Evolutionary conservation across 2,113 vertebrate genomes (phyloP).

Genomic region (Rutilus rutilus): DNA sequence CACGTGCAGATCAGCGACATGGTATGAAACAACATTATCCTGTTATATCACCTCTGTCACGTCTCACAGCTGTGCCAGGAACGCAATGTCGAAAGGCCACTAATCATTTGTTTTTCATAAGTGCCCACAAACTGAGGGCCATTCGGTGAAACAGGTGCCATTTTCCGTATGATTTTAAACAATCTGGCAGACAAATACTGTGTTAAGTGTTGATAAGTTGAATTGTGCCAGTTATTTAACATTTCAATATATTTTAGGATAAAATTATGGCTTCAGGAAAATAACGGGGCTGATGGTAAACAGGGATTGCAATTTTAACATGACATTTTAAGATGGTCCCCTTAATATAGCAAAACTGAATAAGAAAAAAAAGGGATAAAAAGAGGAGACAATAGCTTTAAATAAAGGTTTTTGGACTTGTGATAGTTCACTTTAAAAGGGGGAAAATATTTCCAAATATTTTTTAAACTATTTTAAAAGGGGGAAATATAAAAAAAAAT

Average conservation of each 20-base stretch:
- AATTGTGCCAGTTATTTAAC: background rate
- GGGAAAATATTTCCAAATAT: too few species aligned
- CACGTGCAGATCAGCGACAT: conserved; percentile 97
- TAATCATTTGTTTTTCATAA: conserved; percentile 25
- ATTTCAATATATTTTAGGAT: background rate
- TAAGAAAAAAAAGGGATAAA: too few species aligned
- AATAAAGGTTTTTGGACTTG: too few species aligned
- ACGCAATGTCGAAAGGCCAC: conserved; percentile 1
- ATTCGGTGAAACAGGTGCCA: background rate
- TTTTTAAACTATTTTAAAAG: too few species aligned
- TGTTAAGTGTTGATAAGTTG: background rate
- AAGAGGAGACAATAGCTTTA: too few species aligned
- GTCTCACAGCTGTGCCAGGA: background rate
- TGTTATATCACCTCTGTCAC: background rate
- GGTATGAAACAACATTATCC: conserved; percentile 74
- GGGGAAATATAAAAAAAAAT: too few species aligned
- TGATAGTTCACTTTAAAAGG: too few species aligned
- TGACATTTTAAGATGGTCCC: too few species aligned
- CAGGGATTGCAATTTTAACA: background rate
- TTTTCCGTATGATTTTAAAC: background rate
- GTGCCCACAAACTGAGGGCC: background rate
- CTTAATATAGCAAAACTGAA: background rate
- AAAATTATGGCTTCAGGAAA: background rate
- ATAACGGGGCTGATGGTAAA: background rate
- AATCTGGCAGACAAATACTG: background rate